Base-by-base conservation (phyloP, 2,113 vertebrate species). In the Alethe castanea region DNA sequence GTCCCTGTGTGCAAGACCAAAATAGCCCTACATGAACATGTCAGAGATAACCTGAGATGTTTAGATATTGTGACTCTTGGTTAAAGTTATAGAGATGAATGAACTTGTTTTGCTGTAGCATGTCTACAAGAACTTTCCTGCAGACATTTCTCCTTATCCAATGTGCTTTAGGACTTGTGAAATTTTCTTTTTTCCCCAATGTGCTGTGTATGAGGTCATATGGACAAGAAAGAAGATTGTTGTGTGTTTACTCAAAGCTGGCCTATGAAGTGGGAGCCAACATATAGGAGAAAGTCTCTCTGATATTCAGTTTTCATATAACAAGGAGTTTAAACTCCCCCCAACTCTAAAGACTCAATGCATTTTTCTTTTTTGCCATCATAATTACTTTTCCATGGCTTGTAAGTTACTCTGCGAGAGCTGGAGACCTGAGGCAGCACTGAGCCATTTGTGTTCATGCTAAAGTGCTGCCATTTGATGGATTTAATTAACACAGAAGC, bases 41-140 rank as follows among this genome's bases (percentile, higher is more conserved):
- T 48, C n/a, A 50, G 64, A 77, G 33, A 36, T 7, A 72, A 61
- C 9, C 13, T 64, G 62, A 40, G 31, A 60, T 69, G 7, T 48
- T 72, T 50, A 42, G 61, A 19, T 48, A 10, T 20, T 0, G 0
- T 44, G 31, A 24, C 19, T 65, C 0, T 0, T 36, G n/a, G 33
- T 62, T 15, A 38, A 35, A 87, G 25, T 19, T 20, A 20, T 16
- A 18, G 57, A n/a, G 24, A 7, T 35, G 18, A 28, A 50, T 64
- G 33, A 59, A 81, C 52, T 28, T 77, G 26, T 14, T 7, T 86
- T 54, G 24, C 60, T 54, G 9, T 45, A 31, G 11, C 14, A 14
- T 40, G 13, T 53, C 25, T 69, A 9, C 10, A 61, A 36, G 28
- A 65, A 29, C 11, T 70, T 89, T 86, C 38, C 29, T 83, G 50